Evolutionary conservation across 2,797 vertebrate species (phyloP), one percentile per base, ranked within the genome.

Genomic region (Sebastes miniatus): DNA sequence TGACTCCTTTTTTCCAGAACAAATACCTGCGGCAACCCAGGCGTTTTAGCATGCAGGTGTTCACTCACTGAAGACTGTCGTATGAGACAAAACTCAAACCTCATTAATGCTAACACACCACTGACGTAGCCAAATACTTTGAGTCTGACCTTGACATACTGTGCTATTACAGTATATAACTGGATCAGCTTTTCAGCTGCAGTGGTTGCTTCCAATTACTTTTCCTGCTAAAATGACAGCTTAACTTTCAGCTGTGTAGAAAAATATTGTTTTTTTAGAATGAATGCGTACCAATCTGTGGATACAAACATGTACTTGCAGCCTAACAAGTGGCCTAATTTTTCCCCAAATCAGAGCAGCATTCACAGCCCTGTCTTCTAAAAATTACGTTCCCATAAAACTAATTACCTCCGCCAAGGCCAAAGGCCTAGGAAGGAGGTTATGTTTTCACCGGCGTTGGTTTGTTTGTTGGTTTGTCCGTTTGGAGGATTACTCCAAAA

Each of bases 141-240:
- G 16, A 69, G 52, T 76, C 54, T 80, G 79, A 80, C 73, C 73
- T 78, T 84, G 66, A 74, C 59, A 24, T 31, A 3, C 57, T 66
- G 62, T 66, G 57, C 72, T 34, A 25, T 76, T 67, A 63, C 14
- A 67, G 31, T 10, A 34, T 52, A 39, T 65, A 77, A 76, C 18
- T 65, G 54, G 61, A 64, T 65, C 58, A 29, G 14, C 43, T 6
- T 52, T 76, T 67, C 10, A 47, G n/a, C 39, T 52, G 24, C 25
- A 61, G 10, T 4, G 1, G 12, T 22, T 25, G 32, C 43, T 20
- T 80, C 64, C 24, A 69, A 11, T 83, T 57, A 56, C 5, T 67
- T 54, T 22, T 43, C 7, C 16, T 59, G 20, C 22, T 76, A 34
- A 71, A 81, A 61, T 27, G 65, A 0, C 61, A 67, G 4, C 24